These are phyloP conservation scores for Oenanthe melanoleuca DNA, from an alignment of 2,113 vertebrate genomes.

Conservation along the genomic window DNA sequence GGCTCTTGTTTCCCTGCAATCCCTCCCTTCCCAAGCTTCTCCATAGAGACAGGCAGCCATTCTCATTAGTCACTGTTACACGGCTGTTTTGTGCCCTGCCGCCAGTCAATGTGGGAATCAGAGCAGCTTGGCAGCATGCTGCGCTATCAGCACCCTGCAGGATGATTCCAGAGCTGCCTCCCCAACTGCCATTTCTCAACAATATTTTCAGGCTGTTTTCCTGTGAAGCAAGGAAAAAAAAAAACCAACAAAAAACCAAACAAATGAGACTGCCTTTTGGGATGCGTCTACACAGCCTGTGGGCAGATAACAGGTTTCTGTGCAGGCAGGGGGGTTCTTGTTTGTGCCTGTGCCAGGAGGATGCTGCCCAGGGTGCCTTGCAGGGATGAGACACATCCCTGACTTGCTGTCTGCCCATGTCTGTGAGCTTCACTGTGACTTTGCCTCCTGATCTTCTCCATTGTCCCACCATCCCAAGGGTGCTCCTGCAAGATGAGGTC, in stretches of 20 bases:
- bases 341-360: neutral
- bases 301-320: neutral
- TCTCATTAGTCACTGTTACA: neutral
- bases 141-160: neutral
- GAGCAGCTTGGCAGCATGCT: neutral
- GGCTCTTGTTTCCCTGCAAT: neutral
- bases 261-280: neutral
- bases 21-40: neutral
- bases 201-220: neutral
- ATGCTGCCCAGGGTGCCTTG: neutral
- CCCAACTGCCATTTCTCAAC: neutral
- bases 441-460: neutral
- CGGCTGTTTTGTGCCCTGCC: neutral
- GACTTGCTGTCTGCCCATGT: rapidly evolving
- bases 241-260: too few relatives aligned
- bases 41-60: neutral
- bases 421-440: neutral
- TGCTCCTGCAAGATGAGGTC: rapidly evolving
- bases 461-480: rapidly evolving
- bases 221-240: neutral
- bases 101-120: neutral
- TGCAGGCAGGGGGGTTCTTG: too few relatives aligned
- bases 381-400: neutral
- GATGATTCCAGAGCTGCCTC: neutral
- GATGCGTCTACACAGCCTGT: neutral